Conservation (phyloP, 2,888 invertebrate genomes). For the Caenorhabditis doughertyi region DNA sequence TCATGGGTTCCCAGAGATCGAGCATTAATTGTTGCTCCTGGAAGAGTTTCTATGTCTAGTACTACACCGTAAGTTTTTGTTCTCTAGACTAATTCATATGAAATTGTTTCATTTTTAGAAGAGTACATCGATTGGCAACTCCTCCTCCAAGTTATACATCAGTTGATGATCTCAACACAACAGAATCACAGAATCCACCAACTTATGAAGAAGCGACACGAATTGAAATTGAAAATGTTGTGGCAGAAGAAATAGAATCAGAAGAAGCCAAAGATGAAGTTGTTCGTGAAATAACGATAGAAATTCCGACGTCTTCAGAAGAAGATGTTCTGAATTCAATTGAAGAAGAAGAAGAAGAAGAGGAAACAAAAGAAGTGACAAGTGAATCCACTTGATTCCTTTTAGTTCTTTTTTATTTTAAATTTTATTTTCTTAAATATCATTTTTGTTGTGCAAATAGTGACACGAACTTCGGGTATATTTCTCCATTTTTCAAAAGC, state of each 20-base stretch:
- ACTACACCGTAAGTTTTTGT: conserved; percentile 41
- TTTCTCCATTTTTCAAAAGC: not conserved
- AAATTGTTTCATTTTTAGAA: conserved; percentile 37
- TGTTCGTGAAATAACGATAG: conserved; percentile 22
- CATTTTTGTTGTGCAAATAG: conserved; percentile 54
- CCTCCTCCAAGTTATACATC: conserved; percentile 73
- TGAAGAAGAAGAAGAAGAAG: conserved; percentile 10
- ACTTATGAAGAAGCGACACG: conserved; percentile 71
- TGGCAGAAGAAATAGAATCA: conserved; percentile 37
- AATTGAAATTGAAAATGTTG: conserved; percentile 47
- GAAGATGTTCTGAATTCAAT: conserved; percentile 14
- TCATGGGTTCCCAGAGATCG: conserved; percentile 72
- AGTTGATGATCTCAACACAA: conserved; percentile 63
- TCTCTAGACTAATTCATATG: not conserved
- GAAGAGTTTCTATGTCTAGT: conserved; percentile 64
- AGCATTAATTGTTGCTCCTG: conserved; percentile 67
- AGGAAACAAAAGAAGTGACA: conserved; percentile 23
- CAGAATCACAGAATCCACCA: conserved; percentile 63
- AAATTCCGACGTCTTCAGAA: conserved; percentile 44
- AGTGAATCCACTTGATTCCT: conserved; percentile 25
- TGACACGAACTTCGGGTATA: conserved; percentile 47
- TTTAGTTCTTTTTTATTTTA: not conserved
- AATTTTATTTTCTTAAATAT: conserved; percentile 21
- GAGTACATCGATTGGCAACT: conserved; percentile 66
- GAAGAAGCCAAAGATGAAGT: conserved; percentile 50